Percentiles rank a stretch among this genome's conserved stretches.
These are phyloP conservation scores for Actinia equina DNA, from an alignment of 64 coral and sea anemone genomes.

Conservation along the genomic window DNA sequence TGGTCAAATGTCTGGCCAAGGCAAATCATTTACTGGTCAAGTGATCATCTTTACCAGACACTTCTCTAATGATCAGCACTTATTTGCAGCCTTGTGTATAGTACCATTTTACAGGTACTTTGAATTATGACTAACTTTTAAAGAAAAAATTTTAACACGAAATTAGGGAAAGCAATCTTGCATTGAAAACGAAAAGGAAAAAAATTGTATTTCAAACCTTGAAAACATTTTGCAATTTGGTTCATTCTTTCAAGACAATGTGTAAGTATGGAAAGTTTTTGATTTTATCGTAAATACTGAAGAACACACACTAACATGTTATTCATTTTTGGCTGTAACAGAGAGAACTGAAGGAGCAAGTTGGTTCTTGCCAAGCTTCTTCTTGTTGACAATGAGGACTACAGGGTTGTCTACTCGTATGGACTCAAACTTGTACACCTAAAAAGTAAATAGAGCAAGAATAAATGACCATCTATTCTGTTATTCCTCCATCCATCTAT, in stretches of 20 bases:
- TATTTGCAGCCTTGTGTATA: too few relatives aligned
- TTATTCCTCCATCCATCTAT: neutral
- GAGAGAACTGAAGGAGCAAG: slow-evolving; percentile 80
- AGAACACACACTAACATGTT: neutral
- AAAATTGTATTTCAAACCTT: neutral
- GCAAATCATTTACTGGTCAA: too few relatives aligned
- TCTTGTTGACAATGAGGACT: slow-evolving; percentile 94
- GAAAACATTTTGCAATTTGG: neutral
- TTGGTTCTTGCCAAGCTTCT: slow-evolving; percentile 78
- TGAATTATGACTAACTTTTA: too few relatives aligned
- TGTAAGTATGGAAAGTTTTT: neutral
- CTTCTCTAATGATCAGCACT: too few relatives aligned
- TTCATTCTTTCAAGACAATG: neutral
- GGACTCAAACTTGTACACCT: slow-evolving; percentile 79
- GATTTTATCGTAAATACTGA: neutral
- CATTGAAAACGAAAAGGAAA: neutral
- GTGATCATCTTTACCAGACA: too few relatives aligned
- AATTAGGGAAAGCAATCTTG: too few relatives aligned
- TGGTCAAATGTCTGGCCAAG: too few relatives aligned
- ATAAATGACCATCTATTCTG: neutral
- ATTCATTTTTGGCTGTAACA: slow-evolving; percentile 89
- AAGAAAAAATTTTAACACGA: too few relatives aligned
- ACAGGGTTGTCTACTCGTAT: slow-evolving; percentile 89
- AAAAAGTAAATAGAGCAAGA: slow-evolving; percentile 5
- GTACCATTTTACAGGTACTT: too few relatives aligned